phyloP scores from a whole-genome alignment of 2,888 invertebrate genomes.

The Bombylius discolor region DNA sequence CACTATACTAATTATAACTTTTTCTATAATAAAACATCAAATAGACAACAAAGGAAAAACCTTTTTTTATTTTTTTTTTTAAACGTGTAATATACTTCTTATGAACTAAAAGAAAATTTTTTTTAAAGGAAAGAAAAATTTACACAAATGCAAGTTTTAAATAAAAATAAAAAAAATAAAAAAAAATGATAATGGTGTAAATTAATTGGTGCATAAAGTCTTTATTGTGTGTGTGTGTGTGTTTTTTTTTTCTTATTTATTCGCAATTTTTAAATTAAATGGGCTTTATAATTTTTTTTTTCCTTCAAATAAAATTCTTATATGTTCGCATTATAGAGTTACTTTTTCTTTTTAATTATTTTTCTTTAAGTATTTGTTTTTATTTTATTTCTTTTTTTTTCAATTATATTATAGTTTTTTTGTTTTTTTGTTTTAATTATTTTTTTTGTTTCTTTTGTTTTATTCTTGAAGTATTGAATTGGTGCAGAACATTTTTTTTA shows the following conservation, averaged over 20 bases:
- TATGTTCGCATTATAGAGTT: background rate
- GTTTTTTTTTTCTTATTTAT: background rate
- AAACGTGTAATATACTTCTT: background rate
- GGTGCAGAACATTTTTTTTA: too few species aligned
- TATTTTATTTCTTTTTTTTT: background rate
- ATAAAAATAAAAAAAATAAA: background rate
- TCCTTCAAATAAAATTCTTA: background rate
- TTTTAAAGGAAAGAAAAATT: too few species aligned
- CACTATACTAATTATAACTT: too few species aligned
- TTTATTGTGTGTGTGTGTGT: conserved; percentile 3
- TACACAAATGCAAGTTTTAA: background rate
- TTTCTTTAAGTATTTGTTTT: too few species aligned
- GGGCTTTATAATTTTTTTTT: background rate
- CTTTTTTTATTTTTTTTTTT: background rate
- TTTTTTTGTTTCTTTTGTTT: too few species aligned
- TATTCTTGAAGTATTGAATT: too few species aligned
- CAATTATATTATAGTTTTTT: background rate
- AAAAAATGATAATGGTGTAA: conserved; percentile 3
- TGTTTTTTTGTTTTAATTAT: too few species aligned
- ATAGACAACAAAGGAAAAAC: background rate
- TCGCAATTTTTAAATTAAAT: conserved; percentile 1
- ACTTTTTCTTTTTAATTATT: too few species aligned
- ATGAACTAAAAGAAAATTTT: too few species aligned
- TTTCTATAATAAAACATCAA: too few species aligned
- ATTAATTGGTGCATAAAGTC: conserved; percentile 13